Conservation (phyloP, 2,888 invertebrate species). For the Matsumyia berberina region DNA sequence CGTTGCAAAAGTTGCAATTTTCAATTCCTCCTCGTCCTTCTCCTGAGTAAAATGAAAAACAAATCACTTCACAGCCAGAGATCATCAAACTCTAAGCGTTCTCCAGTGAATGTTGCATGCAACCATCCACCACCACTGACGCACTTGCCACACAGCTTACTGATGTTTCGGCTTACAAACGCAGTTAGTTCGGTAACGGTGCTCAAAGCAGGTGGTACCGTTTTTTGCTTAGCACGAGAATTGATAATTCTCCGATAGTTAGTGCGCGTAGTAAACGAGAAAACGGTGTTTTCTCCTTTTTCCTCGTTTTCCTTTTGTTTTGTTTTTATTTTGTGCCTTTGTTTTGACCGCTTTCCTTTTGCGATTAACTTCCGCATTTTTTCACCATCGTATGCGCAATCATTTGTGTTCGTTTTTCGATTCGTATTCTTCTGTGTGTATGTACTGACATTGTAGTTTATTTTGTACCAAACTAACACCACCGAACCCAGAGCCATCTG, state of each 20-base stretch:
- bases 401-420: background rate
- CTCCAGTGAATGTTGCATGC: slow-evolving; percentile 40
- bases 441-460: background rate
- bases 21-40: too few species aligned
- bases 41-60: too few species aligned
- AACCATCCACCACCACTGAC: slow-evolving; percentile 28
- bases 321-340: slow-evolving; percentile 30
- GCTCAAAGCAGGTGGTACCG: slow-evolving; percentile 46
- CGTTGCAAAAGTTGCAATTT: too few species aligned
- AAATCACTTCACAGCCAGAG: background rate
- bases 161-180: slow-evolving; percentile 12
- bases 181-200: slow-evolving; percentile 65
- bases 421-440: background rate
- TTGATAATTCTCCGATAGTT: slow-evolving; percentile 14
- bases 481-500: background rate
- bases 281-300: slow-evolving; percentile 44
- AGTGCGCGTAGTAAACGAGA: slow-evolving; percentile 33
- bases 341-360: slow-evolving; percentile 12
- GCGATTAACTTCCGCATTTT: slow-evolving; percentile 17
- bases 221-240: slow-evolving; percentile 33
- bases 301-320: slow-evolving; percentile 48
- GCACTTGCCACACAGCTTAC: slow-evolving; percentile 19
- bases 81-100: slow-evolving; percentile 11
- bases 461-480: background rate
- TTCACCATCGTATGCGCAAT: background rate